phyloP scores from a whole-genome alignment of 2,888 invertebrate genomes.

The Melinopterus prodromus region DNA sequence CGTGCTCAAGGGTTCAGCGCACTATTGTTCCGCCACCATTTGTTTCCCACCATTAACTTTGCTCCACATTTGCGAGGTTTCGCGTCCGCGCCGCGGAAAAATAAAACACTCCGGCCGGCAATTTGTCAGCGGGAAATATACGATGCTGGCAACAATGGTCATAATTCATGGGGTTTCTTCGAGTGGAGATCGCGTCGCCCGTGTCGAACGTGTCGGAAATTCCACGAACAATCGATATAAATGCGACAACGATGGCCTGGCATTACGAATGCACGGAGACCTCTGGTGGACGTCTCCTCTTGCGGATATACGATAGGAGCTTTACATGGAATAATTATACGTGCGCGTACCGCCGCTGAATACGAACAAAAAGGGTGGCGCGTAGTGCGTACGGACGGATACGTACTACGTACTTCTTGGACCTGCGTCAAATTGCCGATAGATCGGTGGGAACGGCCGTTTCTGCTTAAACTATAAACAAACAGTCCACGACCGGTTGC shows the following conservation, averaged over 20 bases:
- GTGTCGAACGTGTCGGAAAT: conserved; percentile 5
- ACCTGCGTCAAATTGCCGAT: neutral
- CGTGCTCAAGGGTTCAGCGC: no score
- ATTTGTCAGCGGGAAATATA: conserved; percentile 15
- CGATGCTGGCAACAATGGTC: conserved; percentile 16
- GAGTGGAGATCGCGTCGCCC: neutral
- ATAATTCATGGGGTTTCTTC: conserved; percentile 7
- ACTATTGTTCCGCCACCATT: no score
- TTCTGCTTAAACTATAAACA: neutral
- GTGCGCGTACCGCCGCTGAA: neutral
- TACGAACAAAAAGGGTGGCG: conserved; percentile 11
- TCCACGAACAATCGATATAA: conserved; percentile 23
- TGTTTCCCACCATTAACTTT: neutral
- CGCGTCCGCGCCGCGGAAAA: neutral
- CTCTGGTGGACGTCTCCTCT: conserved; percentile 8
- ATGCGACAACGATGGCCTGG: neutral
- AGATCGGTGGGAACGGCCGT: neutral
- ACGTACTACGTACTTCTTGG: neutral
- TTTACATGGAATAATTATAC: conserved; percentile 25
- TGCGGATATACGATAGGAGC: conserved; percentile 18
- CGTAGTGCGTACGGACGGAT: neutral
- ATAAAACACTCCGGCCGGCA: neutral
- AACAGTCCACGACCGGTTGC: conserved; percentile 4
- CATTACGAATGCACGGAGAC: conserved; percentile 11
- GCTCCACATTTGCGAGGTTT: neutral